Conservation (phyloP, 2,888 invertebrate genomes). For the Ptychoptera contaminata region DNA sequence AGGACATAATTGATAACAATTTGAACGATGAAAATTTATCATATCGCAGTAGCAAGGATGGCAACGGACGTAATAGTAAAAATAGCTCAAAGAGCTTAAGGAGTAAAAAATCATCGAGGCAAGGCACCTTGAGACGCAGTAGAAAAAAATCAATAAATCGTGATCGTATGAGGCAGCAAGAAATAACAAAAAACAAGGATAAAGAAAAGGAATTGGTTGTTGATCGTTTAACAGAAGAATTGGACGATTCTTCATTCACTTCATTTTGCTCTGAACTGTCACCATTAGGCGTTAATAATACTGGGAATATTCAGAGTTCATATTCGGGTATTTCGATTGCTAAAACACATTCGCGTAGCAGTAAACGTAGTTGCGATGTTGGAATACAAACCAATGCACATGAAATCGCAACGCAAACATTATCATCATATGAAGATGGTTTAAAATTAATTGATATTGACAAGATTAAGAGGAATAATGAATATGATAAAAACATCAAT, state of each 20-base stretch:
- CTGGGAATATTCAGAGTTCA: slow-evolving; percentile 25
- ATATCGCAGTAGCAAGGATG: slow-evolving; percentile 16
- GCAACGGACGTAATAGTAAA: slow-evolving; percentile 15
- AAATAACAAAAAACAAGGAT: slow-evolving; percentile 8
- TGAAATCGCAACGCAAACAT: slow-evolving; percentile 33
- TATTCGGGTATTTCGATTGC: slow-evolving; percentile 30
- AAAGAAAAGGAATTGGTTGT: slow-evolving; percentile 18
- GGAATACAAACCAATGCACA: slow-evolving; percentile 41
- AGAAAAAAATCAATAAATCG: slow-evolving; percentile 10
- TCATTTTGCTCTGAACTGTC: slow-evolving; percentile 30
- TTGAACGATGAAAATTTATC: slow-evolving; percentile 17
- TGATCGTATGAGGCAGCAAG: slow-evolving; percentile 7
- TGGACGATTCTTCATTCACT: slow-evolving; percentile 24
- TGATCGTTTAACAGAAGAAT: slow-evolving; percentile 11
- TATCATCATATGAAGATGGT: slow-evolving; percentile 14
- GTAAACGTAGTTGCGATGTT: slow-evolving; percentile 39
- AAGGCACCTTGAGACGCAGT: slow-evolving; percentile 9
- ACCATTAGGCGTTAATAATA: slow-evolving; percentile 21
- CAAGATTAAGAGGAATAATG: slow-evolving; percentile 19
- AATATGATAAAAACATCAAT: slow-evolving; percentile 5
- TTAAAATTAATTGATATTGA: slow-evolving; percentile 15
- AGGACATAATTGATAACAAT: not conserved
- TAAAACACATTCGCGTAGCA: slow-evolving; percentile 33
- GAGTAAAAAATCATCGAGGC: slow-evolving; percentile 23
- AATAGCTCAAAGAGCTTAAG: slow-evolving; percentile 22